phyloP scores from a whole-genome alignment of 2,888 invertebrate species.

The Camponotus fellah region DNA sequence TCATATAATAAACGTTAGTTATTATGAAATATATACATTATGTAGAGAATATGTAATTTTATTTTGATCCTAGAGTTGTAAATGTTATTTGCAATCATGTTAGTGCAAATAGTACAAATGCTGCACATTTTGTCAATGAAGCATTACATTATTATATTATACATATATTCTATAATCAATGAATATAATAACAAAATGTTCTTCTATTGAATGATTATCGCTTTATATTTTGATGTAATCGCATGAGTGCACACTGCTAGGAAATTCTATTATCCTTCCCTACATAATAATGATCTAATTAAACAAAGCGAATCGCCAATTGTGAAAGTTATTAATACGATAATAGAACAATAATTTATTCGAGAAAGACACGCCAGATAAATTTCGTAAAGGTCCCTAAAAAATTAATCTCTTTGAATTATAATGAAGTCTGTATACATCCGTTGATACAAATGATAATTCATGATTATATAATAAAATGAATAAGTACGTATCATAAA shows the following conservation, averaged over 20 bases:
- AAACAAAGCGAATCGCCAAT: constrained; percentile 39
- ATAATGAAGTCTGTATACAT: not conserved
- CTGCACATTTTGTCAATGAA: constrained; percentile 21
- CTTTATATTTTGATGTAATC: constrained; percentile 39
- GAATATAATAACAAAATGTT: constrained; percentile 52
- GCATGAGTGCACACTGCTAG: constrained; percentile 32
- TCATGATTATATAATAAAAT: not conserved
- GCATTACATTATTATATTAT: constrained; percentile 8
- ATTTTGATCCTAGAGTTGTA: not conserved
- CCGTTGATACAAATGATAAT: constrained; percentile 10
- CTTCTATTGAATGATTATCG: constrained; percentile 21
- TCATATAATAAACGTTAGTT: constrained; percentile 13
- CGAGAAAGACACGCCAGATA: constrained; percentile 12
- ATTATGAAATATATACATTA: not conserved
- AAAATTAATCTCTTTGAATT: constrained; percentile 20
- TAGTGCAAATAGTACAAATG: not conserved
- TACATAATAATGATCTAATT: constrained; percentile 42
- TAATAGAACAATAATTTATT: constrained; percentile 43
- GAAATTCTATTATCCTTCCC: constrained; percentile 49
- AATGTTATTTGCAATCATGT: constrained; percentile 38
- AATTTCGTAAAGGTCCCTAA: not conserved
- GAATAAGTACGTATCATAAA: constrained; percentile 29
- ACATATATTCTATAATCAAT: not conserved
- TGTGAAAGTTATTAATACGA: constrained; percentile 32
- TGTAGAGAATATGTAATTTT: not conserved